phyloP scores from a whole-genome alignment of 2,113 vertebrate species.

The Acanthisitta chloris region DNA sequence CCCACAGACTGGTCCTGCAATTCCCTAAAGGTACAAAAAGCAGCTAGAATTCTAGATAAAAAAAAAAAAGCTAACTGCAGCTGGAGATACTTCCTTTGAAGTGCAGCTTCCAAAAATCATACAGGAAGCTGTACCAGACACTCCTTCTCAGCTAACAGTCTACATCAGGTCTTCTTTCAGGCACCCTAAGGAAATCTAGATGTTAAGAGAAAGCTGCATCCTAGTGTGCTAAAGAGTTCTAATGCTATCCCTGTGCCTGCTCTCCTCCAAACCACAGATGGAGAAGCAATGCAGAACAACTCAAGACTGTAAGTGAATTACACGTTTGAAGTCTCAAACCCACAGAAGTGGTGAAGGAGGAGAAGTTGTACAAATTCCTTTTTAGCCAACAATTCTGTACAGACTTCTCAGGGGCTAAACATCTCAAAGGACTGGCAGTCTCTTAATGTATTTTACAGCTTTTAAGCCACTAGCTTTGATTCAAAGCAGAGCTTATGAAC shows the following conservation, averaged over 20 bases:
- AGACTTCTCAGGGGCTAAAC: not conserved
- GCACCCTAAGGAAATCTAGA: not conserved
- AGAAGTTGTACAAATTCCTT: not conserved
- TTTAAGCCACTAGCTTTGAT: not conserved
- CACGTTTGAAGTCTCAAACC: not conserved
- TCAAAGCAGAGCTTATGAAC: not conserved
- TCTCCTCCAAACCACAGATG: not conserved
- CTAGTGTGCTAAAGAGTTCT: not conserved
- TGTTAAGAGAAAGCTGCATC: not conserved
- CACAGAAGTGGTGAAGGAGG: not conserved
- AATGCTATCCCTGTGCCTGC: not conserved
- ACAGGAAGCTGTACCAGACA: not conserved
- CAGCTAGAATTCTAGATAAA: not conserved
- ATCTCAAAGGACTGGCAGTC: not conserved
- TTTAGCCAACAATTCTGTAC: not conserved
- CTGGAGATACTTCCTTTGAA: not conserved
- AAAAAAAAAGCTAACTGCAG: not conserved
- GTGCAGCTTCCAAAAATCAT: not conserved
- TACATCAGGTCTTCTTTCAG: not conserved
- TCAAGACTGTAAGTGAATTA: not conserved
- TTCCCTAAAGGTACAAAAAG: not conserved
- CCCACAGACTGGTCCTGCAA: not conserved
- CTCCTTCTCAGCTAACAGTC: not conserved
- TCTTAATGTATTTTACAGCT: not conserved
- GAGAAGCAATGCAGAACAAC: not conserved